Evolutionary conservation across 2,888 invertebrate species (phyloP).

Genomic region (Eulithis testata): DNA sequence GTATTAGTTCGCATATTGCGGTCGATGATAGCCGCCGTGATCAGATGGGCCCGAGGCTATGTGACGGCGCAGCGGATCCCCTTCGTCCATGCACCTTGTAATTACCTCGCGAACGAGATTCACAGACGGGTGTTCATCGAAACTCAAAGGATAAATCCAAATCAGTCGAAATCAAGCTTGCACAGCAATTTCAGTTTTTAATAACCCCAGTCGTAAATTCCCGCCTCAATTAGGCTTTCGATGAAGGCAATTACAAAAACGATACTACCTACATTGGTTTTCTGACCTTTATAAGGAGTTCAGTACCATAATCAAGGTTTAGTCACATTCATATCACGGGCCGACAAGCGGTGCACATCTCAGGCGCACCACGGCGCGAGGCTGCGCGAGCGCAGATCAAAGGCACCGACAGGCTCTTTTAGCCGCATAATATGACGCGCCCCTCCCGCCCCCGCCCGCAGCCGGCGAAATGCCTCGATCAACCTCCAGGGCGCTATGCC

Average conservation of each 20-base stretch:
- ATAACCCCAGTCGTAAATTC: slow-evolving; percentile 50
- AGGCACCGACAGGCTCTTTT: slow-evolving; percentile 84
- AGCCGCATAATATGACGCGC: slow-evolving; percentile 84
- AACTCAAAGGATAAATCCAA: slow-evolving; percentile 40
- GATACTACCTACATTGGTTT: slow-evolving; percentile 64
- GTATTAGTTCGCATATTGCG: slow-evolving; percentile 70
- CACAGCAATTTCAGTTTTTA: slow-evolving; percentile 47
- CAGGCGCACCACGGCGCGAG: slow-evolving; percentile 60
- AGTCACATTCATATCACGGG: slow-evolving; percentile 83
- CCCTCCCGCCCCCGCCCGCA: slow-evolving; percentile 72
- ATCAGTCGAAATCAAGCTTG: slow-evolving; percentile 36
- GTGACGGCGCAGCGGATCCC: slow-evolving; percentile 72
- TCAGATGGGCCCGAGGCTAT: slow-evolving; percentile 71
- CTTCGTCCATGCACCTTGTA: slow-evolving; percentile 66
- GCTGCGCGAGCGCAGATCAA: slow-evolving; percentile 73
- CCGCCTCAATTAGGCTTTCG: slow-evolving; percentile 50
- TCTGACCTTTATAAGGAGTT: slow-evolving; percentile 79
- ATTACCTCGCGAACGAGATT: slow-evolving; percentile 57
- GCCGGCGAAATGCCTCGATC: slow-evolving; percentile 74
- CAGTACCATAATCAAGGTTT: slow-evolving; percentile 83
- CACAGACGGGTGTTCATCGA: slow-evolving; percentile 40
- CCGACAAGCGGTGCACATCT: slow-evolving; percentile 78
- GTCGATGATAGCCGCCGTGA: slow-evolving; percentile 64
- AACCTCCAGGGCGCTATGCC: slow-evolving; percentile 77
- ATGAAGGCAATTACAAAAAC: slow-evolving; percentile 58